Evolutionary conservation across 2,113 vertebrate species (phyloP), one percentile per base, ranked within the genome.

Genomic region (Passer montanus): DNA sequence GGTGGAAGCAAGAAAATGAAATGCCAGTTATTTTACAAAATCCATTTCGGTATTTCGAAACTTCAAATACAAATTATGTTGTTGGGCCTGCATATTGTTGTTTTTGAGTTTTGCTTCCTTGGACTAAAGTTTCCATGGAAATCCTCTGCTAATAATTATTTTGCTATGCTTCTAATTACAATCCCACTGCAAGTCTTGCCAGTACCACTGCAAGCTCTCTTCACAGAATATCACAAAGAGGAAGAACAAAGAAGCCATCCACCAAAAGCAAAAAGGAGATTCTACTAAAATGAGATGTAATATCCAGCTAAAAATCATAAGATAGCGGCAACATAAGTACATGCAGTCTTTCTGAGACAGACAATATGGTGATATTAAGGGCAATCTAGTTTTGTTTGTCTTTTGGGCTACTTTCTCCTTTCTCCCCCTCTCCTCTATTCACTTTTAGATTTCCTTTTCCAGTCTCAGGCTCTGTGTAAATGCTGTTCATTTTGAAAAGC

Each of bases 101-200:
- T 39, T 92, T 86, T 88, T 87, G 63, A 81, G 44, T 79, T 92
- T 92, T 95, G 41, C 75, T 93, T 94, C 78, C 70, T 62, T 84
- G 67, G 87, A 84, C 66, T 90, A 93, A 95, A 90, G 91, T 97
- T 96, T 91, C 91, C 95, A 91, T 93, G 94, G 96, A 92, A 94
- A 91, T 90, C 52, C 84, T 94, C 97, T 97, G 92, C 83, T 96
- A 96, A 97, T 97, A 95, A 97, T 96, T 96, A 96, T 91, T 95
- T 88, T 96, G 85, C 95, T 96, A 69, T 96, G 95, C 94, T 96
- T 95, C 78, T 94, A 93, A 96, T 97, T 96, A 96, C 84, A 90
- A 93, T 92, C 69, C 77, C 64, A 41, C 90, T 90, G 84, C 91
- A 87, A 93, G 62, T 53, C 81, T 84, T 93, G 72, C 95, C 90